Conservation (phyloP, 2,888 invertebrate genomes). For the Xestia sexstrigata region DNA sequence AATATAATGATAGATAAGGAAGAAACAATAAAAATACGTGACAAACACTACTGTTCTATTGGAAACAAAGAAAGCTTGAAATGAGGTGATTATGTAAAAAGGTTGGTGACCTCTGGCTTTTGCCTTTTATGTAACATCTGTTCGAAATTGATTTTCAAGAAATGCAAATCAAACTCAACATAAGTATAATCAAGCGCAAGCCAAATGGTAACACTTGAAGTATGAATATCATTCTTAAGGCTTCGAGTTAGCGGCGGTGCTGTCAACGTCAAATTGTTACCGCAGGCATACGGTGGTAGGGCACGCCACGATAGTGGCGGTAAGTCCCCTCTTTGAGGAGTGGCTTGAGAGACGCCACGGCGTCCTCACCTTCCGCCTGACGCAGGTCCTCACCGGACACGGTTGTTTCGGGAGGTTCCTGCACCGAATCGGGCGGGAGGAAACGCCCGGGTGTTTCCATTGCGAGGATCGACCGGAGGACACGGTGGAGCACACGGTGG, state of each 20-base stretch:
- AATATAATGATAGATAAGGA: background rate
- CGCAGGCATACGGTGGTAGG: background rate
- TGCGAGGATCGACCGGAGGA: no score
- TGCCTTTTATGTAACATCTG: constrained; percentile 33
- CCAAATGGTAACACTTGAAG: background rate
- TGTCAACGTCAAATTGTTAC: background rate
- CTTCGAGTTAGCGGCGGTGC: background rate
- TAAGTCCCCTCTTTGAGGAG: no score
- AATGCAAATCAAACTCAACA: constrained; percentile 23
- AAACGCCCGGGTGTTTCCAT: no score
- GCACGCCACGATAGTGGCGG: no score
- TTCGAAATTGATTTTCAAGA: constrained; percentile 36
- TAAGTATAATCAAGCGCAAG: background rate
- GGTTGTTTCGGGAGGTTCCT: no score
- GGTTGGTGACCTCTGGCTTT: constrained; percentile 29
- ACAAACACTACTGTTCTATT: background rate
- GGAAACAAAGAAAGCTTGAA: constrained; percentile 15
- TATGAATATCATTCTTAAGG: background rate
- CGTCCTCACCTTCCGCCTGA: no score
- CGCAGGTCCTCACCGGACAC: no score
- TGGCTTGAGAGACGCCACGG: no score
- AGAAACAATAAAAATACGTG: background rate
- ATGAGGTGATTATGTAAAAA: constrained; percentile 21
- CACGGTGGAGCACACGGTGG: no score
- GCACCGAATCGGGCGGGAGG: no score